phyloP scores from a whole-genome alignment of 92 coral and sea anemone genomes.

The Phenganax marumi region DNA sequence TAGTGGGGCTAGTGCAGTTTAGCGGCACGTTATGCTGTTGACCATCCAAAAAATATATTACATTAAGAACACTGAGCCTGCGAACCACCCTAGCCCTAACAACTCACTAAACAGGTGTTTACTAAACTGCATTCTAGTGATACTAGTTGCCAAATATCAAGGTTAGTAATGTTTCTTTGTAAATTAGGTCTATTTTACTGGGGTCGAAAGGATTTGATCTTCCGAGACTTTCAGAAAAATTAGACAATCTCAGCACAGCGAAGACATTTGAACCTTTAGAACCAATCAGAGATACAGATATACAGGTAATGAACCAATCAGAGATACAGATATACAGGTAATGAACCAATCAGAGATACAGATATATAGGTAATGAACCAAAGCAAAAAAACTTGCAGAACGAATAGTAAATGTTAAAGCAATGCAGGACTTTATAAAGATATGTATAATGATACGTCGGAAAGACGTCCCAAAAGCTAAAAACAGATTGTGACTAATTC shows the following conservation, averaged over 20 bases:
- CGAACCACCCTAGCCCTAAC: too few relatives aligned
- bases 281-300: slow-evolving; percentile 95
- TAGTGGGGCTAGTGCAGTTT: too few relatives aligned
- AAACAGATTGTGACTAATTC: too few relatives aligned
- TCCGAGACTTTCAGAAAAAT: slow-evolving; percentile 85
- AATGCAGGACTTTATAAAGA: too few relatives aligned
- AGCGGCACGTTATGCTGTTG: too few relatives aligned
- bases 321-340: slow-evolving; percentile 88
- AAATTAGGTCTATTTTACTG: slow-evolving; percentile 75
- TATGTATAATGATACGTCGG: too few relatives aligned
- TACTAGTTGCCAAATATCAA: background rate
- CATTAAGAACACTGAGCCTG: too few relatives aligned
- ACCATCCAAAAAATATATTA: too few relatives aligned
- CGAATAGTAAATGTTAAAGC: background rate
- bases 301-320: slow-evolving; percentile 85
- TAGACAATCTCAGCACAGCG: slow-evolving; percentile 90
- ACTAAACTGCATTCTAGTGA: too few relatives aligned
- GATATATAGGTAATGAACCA: slow-evolving; percentile 88
- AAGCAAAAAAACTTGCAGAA: slow-evolving; percentile 8
- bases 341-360: slow-evolving; percentile 66
- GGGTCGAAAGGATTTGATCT: slow-evolving; percentile 99
- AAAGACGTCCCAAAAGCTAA: too few relatives aligned
- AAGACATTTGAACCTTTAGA: slow-evolving; percentile 98
- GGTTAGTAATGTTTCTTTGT: background rate
- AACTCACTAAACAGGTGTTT: too few relatives aligned